These are phyloP conservation scores for Esox masquinongy DNA, from an alignment of 2,797 vertebrate genomes.

Conservation along the genomic window DNA sequence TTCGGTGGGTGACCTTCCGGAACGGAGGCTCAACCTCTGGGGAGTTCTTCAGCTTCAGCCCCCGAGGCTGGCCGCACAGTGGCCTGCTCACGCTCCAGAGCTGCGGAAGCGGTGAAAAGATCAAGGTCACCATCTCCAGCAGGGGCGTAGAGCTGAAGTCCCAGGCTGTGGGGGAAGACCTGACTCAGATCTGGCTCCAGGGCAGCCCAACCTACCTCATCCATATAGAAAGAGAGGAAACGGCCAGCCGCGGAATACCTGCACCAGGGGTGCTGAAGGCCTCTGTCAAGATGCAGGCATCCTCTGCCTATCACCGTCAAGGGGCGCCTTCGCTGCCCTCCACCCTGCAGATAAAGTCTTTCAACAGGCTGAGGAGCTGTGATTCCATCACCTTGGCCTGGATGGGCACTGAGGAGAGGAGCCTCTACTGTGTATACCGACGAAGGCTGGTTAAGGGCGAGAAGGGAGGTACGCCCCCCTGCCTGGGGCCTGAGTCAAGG, in stretches of 20 bases:
- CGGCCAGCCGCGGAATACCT: slow-evolving; percentile 13
- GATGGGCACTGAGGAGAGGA: slow-evolving; percentile 89
- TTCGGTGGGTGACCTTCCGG: slow-evolving; percentile 76
- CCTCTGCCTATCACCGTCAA: slow-evolving; percentile 80
- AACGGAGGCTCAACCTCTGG: slow-evolving; percentile 53
- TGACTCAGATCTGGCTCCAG: slow-evolving; percentile 83
- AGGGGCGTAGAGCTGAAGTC: slow-evolving; percentile 74
- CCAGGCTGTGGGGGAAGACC: slow-evolving; percentile 72
- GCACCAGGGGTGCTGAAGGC: slow-evolving; percentile 55
- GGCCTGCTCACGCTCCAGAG: slow-evolving; percentile 85
- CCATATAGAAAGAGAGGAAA: slow-evolving; percentile 71
- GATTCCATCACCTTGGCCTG: slow-evolving; percentile 86
- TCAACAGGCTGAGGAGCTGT: slow-evolving; percentile 87
- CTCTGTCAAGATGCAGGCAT: slow-evolving; percentile 83
- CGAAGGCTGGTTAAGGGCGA: slow-evolving; percentile 67
- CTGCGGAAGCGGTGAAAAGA: slow-evolving; percentile 72
- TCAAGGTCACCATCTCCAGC: slow-evolving; percentile 76
- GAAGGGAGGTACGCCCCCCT: slow-evolving; percentile 64
- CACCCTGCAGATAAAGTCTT: slow-evolving; percentile 88
- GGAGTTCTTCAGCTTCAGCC: slow-evolving; percentile 77
- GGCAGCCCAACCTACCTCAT: slow-evolving; percentile 81
- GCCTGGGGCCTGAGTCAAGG: slow-evolving; percentile 83
- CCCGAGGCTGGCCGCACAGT: slow-evolving; percentile 80
- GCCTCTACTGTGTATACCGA: slow-evolving; percentile 87
- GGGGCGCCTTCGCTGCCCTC: slow-evolving; percentile 82